A percentile compares a stretch with the other conserved stretches of the same genome.
Conservation (phyloP, 2,888 invertebrate genomes). For the Panorpa germanica region DNA sequence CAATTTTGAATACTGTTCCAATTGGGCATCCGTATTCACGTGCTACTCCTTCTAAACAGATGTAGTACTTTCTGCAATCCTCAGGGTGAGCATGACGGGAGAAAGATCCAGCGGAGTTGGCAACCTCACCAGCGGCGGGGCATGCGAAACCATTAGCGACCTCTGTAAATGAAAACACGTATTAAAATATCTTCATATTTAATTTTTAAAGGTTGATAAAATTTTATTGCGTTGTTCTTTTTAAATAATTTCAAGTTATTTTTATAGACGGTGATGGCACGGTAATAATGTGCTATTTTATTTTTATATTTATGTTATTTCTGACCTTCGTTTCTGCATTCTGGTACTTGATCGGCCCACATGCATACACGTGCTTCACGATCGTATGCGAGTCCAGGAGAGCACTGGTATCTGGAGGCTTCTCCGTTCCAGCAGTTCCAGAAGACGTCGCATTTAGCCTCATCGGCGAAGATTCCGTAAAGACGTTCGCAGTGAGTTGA, state of each 20-base stretch:
- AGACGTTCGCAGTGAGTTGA: slow-evolving; percentile 70
- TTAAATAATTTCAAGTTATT: not conserved
- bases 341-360: slow-evolving; percentile 91
- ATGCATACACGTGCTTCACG: slow-evolving; percentile 84
- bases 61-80: slow-evolving; percentile 89
- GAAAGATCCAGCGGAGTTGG: slow-evolving; percentile 74
- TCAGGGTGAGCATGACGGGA: slow-evolving; percentile 89
- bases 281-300: not conserved
- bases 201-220: slow-evolving; percentile 1
- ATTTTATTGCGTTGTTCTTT: not conserved
- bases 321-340: slow-evolving; percentile 77
- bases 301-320: slow-evolving; percentile 11
- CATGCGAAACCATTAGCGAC: slow-evolving; percentile 80
- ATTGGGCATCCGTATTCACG: slow-evolving; percentile 92
- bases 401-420: slow-evolving; percentile 84
- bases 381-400: slow-evolving; percentile 87
- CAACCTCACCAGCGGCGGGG: slow-evolving; percentile 64
- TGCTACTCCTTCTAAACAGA: slow-evolving; percentile 77
- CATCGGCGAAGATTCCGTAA: slow-evolving; percentile 86
- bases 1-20: slow-evolving; percentile 90
- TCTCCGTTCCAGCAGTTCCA: slow-evolving; percentile 97
- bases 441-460: slow-evolving; percentile 77
- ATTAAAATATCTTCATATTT: not conserved
- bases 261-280: not conserved
- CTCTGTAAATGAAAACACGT: slow-evolving; percentile 34